A percentile compares a stretch with the other conserved stretches of the same genome.
phyloP scores from a whole-genome alignment of 2,888 invertebrate species.

The Bugulina stolonifera region DNA sequence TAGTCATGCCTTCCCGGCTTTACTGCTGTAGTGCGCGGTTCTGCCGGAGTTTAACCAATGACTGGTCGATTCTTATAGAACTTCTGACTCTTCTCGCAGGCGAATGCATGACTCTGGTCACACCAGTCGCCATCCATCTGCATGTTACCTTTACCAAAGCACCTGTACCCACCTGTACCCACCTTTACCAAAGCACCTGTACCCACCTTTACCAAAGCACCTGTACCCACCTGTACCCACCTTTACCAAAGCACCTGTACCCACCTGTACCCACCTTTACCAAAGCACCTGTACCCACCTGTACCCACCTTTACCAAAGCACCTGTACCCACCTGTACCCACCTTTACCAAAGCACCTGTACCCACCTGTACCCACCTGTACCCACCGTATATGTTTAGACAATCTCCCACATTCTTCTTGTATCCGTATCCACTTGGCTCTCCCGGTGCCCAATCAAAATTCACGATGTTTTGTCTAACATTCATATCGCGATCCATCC shows the following conservation, averaged over 20 bases:
- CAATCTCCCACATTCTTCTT: slow-evolving; percentile 2
- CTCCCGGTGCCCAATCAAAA: slow-evolving; percentile 15
- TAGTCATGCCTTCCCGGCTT: too few species aligned
- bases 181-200: slow-evolving; percentile 11
- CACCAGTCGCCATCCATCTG: slow-evolving; percentile 18
- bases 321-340: too few species aligned
- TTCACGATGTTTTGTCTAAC: background rate
- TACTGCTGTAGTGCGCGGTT: too few species aligned
- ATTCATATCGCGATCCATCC: background rate
- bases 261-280: too few species aligned
- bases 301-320: slow-evolving; percentile 9
- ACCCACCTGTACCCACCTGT: too few species aligned
- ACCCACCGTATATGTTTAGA: background rate
- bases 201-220: too few species aligned
- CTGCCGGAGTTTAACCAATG: background rate
- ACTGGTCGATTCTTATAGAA: background rate
- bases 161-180: slow-evolving; percentile 1
- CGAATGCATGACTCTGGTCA: background rate
- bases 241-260: slow-evolving; percentile 14
- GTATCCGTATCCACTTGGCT: slow-evolving; percentile 15
- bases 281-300: slow-evolving; percentile 19
- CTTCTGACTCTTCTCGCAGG: background rate
- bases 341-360: slow-evolving; percentile 11
- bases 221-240: too few species aligned
- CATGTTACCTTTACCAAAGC: background rate